These are phyloP conservation scores for Drosophila novamexicana DNA, from an alignment of 1,140 invertebrate species.

Conservation along the genomic window DNA sequence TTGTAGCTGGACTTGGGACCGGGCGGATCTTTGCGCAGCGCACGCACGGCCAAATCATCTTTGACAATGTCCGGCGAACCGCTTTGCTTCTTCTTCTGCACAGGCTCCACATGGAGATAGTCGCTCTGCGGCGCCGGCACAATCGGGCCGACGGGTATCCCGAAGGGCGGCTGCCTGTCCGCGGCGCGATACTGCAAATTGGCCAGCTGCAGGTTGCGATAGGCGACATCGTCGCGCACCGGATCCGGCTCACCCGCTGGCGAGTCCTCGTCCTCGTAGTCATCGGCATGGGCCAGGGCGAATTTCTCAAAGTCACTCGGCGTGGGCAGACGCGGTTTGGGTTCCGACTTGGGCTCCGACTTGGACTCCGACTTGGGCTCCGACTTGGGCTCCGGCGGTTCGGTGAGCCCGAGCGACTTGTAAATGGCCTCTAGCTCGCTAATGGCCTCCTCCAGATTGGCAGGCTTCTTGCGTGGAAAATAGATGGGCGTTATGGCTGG, in stretches of 20 bases:
- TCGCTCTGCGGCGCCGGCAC: constrained; percentile 89
- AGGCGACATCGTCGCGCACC: constrained; percentile 92
- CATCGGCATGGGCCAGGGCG: constrained; percentile 73
- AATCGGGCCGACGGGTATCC: constrained; percentile 93
- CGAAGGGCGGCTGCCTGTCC: constrained; percentile 94
- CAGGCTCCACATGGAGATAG: constrained; percentile 91
- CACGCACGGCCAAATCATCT: constrained; percentile 94
- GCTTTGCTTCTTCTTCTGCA: constrained; percentile 84
- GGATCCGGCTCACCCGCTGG: constrained; percentile 90
- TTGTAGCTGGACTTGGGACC: constrained; percentile 59
- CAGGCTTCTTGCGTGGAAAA: constrained; percentile 86
- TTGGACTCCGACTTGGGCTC: constrained; percentile 85
- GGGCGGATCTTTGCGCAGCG: constrained; percentile 90
- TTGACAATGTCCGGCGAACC: constrained; percentile 90
- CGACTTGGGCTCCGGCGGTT: constrained; percentile 89
- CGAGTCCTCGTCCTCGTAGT: constrained; percentile 85
- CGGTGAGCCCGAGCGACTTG: constrained; percentile 91
- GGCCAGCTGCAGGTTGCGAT: constrained; percentile 90
- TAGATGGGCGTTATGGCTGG: constrained; percentile 57
- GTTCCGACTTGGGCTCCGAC: constrained; percentile 74
- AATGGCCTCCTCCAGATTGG: constrained; percentile 93
- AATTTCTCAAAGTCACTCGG: constrained; percentile 80
- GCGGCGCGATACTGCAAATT: constrained; percentile 89
- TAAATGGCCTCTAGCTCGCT: constrained; percentile 95
- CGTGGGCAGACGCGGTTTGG: constrained; percentile 85